Conservation (phyloP, 2,113 vertebrate species). For the Odontophorus gujanensis region DNA sequence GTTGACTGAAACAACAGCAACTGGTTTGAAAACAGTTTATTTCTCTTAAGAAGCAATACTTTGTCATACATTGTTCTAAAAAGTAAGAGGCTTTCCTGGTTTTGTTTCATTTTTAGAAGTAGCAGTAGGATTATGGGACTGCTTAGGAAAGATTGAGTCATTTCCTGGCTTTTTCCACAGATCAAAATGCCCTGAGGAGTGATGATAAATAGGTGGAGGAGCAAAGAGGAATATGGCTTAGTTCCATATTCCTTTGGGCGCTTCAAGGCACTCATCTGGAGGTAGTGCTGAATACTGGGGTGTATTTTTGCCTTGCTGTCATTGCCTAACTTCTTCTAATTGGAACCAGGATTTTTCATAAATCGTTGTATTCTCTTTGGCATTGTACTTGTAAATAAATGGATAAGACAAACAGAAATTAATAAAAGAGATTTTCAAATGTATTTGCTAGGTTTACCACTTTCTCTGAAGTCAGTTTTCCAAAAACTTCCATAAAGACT, state of each 20-base stretch:
- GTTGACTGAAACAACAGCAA: not conserved
- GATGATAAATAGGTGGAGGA: constrained; percentile 4
- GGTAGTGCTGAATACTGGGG: not conserved
- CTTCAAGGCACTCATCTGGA: not conserved
- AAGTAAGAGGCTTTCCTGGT: constrained; percentile 70
- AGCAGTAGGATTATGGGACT: constrained; percentile 34
- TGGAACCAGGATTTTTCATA: not conserved
- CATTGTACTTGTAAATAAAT: not conserved
- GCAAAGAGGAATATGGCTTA: not conserved
- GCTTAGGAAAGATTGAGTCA: constrained; percentile 76
- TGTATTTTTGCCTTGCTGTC: not conserved
- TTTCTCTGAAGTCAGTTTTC: not conserved
- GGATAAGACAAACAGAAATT: not conserved
- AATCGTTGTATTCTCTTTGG: not conserved
- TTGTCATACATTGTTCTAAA: constrained; percentile 61
- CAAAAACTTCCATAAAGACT: no score
- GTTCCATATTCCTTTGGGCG: not conserved
- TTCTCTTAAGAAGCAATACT: constrained; percentile 6
- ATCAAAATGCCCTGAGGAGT: constrained; percentile 41
- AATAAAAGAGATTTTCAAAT: not conserved
- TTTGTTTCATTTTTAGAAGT: constrained; percentile 73
- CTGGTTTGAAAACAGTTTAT: not conserved
- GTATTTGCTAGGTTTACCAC: not conserved
- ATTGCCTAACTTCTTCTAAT: not conserved
- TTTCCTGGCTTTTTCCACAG: constrained; percentile 75